phyloP scores from a whole-genome alignment of 2,888 invertebrate species.

The Neoitamus cyanurus region DNA sequence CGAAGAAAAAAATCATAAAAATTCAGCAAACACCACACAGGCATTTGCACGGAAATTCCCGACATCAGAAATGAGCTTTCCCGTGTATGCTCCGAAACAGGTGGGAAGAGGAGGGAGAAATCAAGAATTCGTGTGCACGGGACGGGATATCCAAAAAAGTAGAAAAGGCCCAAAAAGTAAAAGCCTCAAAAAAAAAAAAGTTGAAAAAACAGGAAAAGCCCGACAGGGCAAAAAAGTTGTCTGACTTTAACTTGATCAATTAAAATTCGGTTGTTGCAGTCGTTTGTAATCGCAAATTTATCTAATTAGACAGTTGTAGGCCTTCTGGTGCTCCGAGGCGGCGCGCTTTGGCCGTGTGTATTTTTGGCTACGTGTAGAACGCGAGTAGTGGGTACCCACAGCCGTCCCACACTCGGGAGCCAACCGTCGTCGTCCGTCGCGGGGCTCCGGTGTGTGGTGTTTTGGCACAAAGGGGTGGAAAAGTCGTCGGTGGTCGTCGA shows the following conservation, averaged over 20 bases:
- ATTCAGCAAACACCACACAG: background rate
- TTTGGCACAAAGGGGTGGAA: background rate
- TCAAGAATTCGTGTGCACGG: background rate
- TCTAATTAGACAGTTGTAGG: constrained; percentile 40
- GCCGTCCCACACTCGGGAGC: background rate
- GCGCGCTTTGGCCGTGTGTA: background rate
- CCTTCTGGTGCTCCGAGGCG: background rate
- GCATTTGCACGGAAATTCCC: background rate
- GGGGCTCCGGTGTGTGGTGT: background rate
- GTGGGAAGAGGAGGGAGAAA: background rate
- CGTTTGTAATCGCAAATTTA: constrained; percentile 41
- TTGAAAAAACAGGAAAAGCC: background rate
- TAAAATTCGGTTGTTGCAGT: constrained; percentile 43
- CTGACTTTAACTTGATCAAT: constrained; percentile 42
- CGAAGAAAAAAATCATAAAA: background rate
- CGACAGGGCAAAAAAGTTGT: background rate
- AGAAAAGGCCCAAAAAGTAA: background rate
- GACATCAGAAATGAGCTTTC: background rate
- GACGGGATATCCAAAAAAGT: background rate
- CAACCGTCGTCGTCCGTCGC: background rate
- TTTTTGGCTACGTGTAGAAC: constrained; percentile 29
- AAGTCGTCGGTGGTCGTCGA: constrained; percentile 41
- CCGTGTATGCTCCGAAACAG: background rate
- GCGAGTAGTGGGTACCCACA: no score
- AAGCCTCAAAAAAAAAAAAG: background rate